Evolutionary conservation across 2,113 vertebrate genomes (phyloP), one percentile per base, ranked within the genome.

Genomic region (Hydrolagus affinis): DNA sequence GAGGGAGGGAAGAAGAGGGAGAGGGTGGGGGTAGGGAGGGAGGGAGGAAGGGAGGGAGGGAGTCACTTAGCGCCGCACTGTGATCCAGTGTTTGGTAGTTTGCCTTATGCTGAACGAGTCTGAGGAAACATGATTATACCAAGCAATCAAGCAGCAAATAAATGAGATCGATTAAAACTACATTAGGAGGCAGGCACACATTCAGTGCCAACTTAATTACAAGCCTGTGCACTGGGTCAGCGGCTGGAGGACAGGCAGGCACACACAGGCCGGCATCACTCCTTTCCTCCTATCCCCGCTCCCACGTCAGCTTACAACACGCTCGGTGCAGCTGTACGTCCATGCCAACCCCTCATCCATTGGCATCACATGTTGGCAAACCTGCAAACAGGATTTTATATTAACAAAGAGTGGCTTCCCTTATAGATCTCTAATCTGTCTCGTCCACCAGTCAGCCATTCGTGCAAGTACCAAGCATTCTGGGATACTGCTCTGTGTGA

Each of bases 301-400:
- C 44, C 44, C 9, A 68, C 66, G 64, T 83, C 78, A 83, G 62
- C 89, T 86, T 1, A 98, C 72, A 23, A 96, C 89, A 80, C 92
- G 96, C 90, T 96, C 95, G 70, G 92, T 91, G 89, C 95, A 97
- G 85, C 88, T 93, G 88, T 96, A 95, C 70, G 90, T 89, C 96
- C 97, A 98, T 15, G 97, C 97, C 87, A 94, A 93, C 87, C 86
- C 93, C 70, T 97, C 95, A 0, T 92, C 94, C 87, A 95, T 86
- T 0, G 97, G 93, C 89, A 98, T 90, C 86, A 96, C 92, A 11
- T 99, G 97, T 86, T 99, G 97, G 87, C 94, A 96, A 72, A 99
- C 93, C 97, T 99, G 90, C 17, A 87, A 85, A 72, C 0, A 85
- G 32, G 86, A 85, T 75, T 85, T 86, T 9, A 88, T 44, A 44